These are phyloP conservation scores for Brachionus manjavacas DNA, from an alignment of 1,140 invertebrate species.

Conservation along the genomic window DNA sequence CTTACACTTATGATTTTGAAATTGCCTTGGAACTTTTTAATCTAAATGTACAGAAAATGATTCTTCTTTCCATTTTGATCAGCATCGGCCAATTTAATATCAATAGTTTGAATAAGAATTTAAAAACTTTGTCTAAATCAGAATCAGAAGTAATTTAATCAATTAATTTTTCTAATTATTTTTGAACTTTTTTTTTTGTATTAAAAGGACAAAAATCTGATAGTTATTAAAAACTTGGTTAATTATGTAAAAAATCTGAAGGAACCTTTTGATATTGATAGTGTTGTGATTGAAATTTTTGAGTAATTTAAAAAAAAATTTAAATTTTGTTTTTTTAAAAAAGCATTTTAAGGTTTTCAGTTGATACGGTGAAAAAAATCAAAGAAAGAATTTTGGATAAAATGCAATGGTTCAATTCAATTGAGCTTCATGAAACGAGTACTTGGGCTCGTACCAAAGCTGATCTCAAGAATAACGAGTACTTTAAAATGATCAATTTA, in stretches of 20 bases:
- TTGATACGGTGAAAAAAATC: background rate
- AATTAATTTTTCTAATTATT: background rate
- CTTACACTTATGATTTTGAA: background rate
- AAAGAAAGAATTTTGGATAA: background rate
- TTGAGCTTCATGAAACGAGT: background rate
- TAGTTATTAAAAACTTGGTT: background rate
- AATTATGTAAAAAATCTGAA: background rate
- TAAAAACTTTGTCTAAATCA: background rate
- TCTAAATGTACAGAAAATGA: background rate
- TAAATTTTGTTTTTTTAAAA: background rate
- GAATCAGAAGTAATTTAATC: background rate
- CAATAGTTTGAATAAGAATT: background rate
- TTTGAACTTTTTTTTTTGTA: background rate
- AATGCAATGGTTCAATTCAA: background rate
- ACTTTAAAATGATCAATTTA: background rate
- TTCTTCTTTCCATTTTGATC: background rate
- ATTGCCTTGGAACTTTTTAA: background rate
- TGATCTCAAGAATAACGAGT: background rate
- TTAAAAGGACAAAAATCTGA: background rate
- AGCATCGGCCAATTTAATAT: background rate
- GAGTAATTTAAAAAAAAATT: background rate
- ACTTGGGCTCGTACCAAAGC: background rate
- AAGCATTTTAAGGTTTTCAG: background rate
- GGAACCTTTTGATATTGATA: background rate
- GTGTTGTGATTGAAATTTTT: background rate